Conservation (phyloP, 1,140 invertebrate species). For the Heliconius eleuchia region DNA sequence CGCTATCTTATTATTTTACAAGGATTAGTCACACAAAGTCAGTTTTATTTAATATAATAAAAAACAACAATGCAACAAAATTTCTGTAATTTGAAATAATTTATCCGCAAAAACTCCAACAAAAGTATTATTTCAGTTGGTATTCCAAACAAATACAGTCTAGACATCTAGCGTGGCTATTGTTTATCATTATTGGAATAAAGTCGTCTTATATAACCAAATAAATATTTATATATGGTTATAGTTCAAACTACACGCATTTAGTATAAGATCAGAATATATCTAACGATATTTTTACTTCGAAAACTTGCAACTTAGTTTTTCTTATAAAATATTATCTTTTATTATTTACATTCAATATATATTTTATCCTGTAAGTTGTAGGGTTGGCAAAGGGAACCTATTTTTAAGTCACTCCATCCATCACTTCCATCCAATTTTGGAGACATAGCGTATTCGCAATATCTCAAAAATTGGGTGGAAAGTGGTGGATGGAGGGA, state of each 20-base stretch:
- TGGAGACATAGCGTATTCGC: no score
- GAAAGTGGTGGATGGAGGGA: no score
- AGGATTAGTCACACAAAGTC: no score
- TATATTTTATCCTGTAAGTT: no score
- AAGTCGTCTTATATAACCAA: background rate
- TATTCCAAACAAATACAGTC: background rate
- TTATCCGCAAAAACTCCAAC: background rate
- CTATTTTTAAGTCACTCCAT: no score
- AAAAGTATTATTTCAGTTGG: background rate
- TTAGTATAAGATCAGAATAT: background rate
- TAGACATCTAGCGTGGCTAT: background rate
- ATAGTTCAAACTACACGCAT: background rate
- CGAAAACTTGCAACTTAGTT: background rate
- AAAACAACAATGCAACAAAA: background rate
- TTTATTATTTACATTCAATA: no score
- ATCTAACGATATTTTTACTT: background rate
- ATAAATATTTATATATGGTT: background rate
- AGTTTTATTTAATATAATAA: background rate
- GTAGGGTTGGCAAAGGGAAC: no score
- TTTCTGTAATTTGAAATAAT: background rate
- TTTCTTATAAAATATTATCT: background rate
- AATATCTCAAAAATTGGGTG: no score
- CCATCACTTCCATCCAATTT: no score
- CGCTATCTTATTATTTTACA: no score
- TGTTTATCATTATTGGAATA: background rate